Conservation (phyloP, 2,797 vertebrate species). For the Jordanella pulchra region DNA sequence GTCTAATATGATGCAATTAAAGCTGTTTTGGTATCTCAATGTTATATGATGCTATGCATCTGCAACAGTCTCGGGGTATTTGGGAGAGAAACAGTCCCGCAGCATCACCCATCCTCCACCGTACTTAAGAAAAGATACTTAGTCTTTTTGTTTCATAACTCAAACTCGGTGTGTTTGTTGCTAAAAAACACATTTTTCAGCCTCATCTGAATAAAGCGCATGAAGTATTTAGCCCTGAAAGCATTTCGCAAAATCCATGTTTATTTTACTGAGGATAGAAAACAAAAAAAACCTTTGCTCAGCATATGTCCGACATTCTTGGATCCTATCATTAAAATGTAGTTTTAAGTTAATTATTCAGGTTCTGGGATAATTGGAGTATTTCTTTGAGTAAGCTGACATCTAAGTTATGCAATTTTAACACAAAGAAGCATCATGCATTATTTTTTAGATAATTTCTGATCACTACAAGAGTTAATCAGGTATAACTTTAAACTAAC, state of each 20-base stretch:
- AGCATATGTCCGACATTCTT: neutral
- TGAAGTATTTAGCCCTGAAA: neutral
- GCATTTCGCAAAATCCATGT: neutral
- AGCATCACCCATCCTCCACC: neutral
- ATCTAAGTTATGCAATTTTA: too few relatives aligned
- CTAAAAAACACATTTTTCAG: neutral
- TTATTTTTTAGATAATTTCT: too few relatives aligned
- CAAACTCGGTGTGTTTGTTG: neutral
- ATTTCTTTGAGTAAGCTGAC: too few relatives aligned
- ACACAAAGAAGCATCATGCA: too few relatives aligned
- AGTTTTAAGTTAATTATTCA: too few relatives aligned
- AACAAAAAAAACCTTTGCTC: neutral
- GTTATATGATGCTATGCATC: neutral
- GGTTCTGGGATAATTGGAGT: too few relatives aligned
- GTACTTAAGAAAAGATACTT: neutral
- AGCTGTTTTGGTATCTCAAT: neutral
- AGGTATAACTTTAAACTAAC: too few relatives aligned
- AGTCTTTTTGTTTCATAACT: neutral
- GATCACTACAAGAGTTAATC: too few relatives aligned
- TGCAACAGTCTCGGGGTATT: neutral
- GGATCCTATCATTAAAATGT: too few relatives aligned
- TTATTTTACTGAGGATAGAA: neutral
- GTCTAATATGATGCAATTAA: too few relatives aligned
- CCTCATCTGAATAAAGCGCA: neutral
- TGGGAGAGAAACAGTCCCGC: neutral